Evolutionary conservation across 1,140 invertebrate genomes (phyloP), one percentile per base, ranked within the genome.

Genomic region (Megathymus violae): DNA sequence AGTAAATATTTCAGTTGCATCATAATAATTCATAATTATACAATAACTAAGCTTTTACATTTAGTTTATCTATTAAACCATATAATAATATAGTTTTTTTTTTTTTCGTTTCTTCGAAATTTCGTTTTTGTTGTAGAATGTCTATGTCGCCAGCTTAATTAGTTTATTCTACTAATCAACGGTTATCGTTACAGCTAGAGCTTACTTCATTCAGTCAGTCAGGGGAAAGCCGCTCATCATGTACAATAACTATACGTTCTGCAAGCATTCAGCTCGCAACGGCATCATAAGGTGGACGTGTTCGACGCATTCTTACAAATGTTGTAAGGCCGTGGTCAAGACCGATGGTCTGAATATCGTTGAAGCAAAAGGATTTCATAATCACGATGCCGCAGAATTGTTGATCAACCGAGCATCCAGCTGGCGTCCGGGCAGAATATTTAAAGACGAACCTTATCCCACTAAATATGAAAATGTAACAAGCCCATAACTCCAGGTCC

Each of bases 271-370:
- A 0, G 54, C 74, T 0, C 67, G 82, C 11, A 83, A 80, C 13
- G 80, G 75, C 1, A 68, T 85, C 0, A 59, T 82, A 0, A 66
- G 85, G 11, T 90, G 88, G 86, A 85, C 79, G 0, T 90, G 88
- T 44, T 89, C 86, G 0, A 89, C 86, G 0, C 86, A 90, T 54
- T 85, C 83, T 7, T 85, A 89, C 38, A 90, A 83, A 54, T 81
- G 82, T 25, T 90, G 86, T 43, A 86, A 84, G 34, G 88, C 86
- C 0, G 73, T 88, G 0, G 82, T 89, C 13, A 90, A 89, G 47
- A 89, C 88, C 0, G 47, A 31, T 1, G 82, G 81, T 1, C 19
- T 38, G 0, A 69, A 75, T 4, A 87, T 90, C 17, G 75, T 89
- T 0, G 76, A 85, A 51, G 71, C 85, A 0, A 87, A 82, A 61